Conservation (phyloP, 2,888 invertebrate species). For the Pardosa pseudoannulata region DNA sequence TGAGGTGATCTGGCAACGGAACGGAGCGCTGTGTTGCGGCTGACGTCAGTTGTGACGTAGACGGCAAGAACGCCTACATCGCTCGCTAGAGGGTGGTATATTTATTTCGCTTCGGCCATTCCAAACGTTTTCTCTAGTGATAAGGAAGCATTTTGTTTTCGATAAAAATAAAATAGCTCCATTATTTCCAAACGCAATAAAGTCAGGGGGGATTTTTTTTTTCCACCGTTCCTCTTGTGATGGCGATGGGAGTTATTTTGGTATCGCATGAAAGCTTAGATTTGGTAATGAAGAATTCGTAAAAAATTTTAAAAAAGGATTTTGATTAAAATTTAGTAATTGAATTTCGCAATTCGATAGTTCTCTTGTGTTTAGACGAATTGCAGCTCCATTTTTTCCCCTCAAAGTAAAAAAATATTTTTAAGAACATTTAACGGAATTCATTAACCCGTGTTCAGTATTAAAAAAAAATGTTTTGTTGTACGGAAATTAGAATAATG, state of each 20-base stretch:
- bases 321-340: background rate
- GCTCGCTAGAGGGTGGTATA: conserved; percentile 51
- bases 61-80: conserved; percentile 53
- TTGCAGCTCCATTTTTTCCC: too few species aligned
- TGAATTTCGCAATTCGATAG: background rate
- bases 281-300: background rate
- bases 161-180: conserved; percentile 39
- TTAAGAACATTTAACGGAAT: too few species aligned
- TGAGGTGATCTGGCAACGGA: conserved; percentile 46
- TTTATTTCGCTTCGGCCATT: conserved; percentile 59
- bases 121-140: conserved; percentile 49
- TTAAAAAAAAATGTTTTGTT: too few species aligned
- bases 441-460: too few species aligned
- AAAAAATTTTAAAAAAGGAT: background rate
- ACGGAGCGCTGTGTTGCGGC: conserved; percentile 31
- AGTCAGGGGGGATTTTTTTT: conserved; percentile 2
- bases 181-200: conserved; percentile 21
- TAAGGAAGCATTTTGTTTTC: conserved; percentile 54
- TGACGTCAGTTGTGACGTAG: conserved; percentile 52
- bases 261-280: background rate
- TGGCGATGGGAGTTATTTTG: background rate
- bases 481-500: too few species aligned
- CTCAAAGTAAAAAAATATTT: too few species aligned
- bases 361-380: too few species aligned
- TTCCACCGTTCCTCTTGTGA: background rate